A percentile compares a stretch with the other conserved stretches of the same genome.
Evolutionary conservation across 2,888 invertebrate genomes (phyloP).

Genomic region (Drepanosiphum platanoidis): DNA sequence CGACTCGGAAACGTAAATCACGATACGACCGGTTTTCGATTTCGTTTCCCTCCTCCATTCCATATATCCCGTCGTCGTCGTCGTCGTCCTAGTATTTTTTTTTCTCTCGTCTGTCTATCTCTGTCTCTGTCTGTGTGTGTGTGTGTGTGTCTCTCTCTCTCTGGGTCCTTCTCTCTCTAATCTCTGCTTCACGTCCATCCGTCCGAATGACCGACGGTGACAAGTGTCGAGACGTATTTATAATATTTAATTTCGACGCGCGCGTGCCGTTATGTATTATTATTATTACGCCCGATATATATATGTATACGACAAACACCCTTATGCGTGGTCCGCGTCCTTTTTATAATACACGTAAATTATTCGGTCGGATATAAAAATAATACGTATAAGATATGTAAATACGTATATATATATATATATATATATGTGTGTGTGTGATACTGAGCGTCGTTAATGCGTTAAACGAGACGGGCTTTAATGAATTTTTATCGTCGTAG

Average conservation of each 20-base stretch:
- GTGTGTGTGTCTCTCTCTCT: too few relatives aligned
- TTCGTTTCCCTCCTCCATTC: not conserved
- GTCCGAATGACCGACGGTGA: too few relatives aligned
- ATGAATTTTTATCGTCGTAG: conserved; percentile 37
- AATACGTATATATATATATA: too few relatives aligned
- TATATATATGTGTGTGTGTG: too few relatives aligned
- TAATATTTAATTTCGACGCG: not conserved
- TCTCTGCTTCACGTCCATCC: too few relatives aligned
- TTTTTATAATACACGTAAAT: not conserved
- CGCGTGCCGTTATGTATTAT: not conserved
- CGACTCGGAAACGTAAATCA: conserved; percentile 58
- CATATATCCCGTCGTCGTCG: not conserved
- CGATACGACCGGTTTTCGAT: conserved; percentile 46
- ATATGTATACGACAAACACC: not conserved
- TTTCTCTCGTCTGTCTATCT: not conserved
- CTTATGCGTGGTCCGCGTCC: not conserved
- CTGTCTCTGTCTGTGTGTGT: too few relatives aligned
- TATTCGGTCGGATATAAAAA: not conserved
- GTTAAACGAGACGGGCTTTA: not conserved
- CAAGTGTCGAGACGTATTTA: not conserved
- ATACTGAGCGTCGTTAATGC: not conserved
- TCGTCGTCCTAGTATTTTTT: not conserved
- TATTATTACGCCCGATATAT: not conserved
- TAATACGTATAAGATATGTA: not conserved
- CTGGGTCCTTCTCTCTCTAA: too few relatives aligned